These are phyloP conservation scores for Trogon surrucura DNA, from an alignment of 2,113 vertebrate genomes.

Conservation along the genomic window DNA sequence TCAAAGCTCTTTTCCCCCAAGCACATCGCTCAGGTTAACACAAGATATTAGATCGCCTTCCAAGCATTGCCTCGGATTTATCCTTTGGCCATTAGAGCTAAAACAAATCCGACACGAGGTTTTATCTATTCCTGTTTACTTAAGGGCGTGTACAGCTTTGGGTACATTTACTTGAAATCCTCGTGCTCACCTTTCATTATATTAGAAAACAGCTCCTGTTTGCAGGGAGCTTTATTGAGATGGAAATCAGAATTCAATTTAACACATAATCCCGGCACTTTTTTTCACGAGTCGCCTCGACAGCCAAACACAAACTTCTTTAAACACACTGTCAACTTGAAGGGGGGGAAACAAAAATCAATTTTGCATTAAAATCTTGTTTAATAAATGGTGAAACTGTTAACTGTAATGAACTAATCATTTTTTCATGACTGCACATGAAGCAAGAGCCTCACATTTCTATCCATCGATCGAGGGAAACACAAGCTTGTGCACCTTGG, in stretches of 20 bases:
- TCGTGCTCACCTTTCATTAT: not conserved
- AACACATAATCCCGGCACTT: not conserved
- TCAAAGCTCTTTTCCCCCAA: not conserved
- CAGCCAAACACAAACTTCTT: not conserved
- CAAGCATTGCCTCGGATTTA: not conserved
- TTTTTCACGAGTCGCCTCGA: not conserved
- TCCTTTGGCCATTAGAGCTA: not conserved
- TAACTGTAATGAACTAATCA: not conserved
- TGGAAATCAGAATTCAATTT: not conserved
- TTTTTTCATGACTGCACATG: not conserved
- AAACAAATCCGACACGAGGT: not conserved
- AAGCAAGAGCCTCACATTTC: not conserved
- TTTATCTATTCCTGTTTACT: not conserved
- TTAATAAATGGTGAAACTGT: slow-evolving; percentile 9
- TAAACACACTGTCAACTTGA: not conserved
- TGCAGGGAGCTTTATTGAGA: not conserved
- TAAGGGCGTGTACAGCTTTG: not conserved
- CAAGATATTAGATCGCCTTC: not conserved
- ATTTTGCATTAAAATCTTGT: slow-evolving; percentile 30
- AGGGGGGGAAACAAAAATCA: not conserved
- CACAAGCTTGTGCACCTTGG: not conserved
- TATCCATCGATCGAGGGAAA: not conserved
- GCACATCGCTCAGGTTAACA: not conserved
- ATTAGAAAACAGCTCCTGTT: not conserved
- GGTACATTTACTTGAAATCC: not conserved